Evolutionary conservation across 2,113 vertebrate species (phyloP), one percentile per base, ranked within the genome.

Genomic region (Mustela nigripes): DNA sequence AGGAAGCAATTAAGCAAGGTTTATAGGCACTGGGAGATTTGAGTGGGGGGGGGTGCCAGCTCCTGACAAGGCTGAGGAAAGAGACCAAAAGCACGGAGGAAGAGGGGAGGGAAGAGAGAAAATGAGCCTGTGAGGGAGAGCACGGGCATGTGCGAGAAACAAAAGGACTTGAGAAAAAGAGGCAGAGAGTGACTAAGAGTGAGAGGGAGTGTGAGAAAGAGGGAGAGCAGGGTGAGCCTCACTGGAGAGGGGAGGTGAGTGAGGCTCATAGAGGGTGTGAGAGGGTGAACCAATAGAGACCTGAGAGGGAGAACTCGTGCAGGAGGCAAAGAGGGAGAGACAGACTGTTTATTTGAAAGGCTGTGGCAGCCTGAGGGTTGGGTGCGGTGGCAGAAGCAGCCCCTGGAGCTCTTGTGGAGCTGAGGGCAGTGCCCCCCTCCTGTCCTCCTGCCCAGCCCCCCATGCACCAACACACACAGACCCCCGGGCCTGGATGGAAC

Each of bases 121-220:
- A 98, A 95, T 84, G 95, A 97, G 95, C 91, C 95, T 89, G 95
- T 19, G 48, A 98, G 94, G 89, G 97, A 98, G 95, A 94, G 89
- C 95, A 95, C 42, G 18, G 97, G 97, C 97, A 97, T 97, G 95
- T 97, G 91, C 56, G 45, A 98, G 96, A 98, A 96, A 98, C 97
- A 98, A 97, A 97, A 97, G 97, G 97, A 98, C 97, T 97, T 97
- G 97, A 98, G 96, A 91, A 97, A 97, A 97, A 97, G 97, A 97
- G 94, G 97, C 96, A 90, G 97, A 97, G 95, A 96, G 97, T 97
- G 97, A 97, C 93, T 89, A 97, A 95, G 95, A 96, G 95, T 91
- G 95, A 98, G 95, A 96, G 94, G 85, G 94, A 94, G 95, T 92
- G 73, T 94, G 94, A 95, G 86, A 97, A 89, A 96, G 76, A 96